A percentile compares a stretch with the other conserved stretches of the same genome.
Conservation (phyloP, 2,888 invertebrate genomes). For the Synanthedon formicaeformis region DNA sequence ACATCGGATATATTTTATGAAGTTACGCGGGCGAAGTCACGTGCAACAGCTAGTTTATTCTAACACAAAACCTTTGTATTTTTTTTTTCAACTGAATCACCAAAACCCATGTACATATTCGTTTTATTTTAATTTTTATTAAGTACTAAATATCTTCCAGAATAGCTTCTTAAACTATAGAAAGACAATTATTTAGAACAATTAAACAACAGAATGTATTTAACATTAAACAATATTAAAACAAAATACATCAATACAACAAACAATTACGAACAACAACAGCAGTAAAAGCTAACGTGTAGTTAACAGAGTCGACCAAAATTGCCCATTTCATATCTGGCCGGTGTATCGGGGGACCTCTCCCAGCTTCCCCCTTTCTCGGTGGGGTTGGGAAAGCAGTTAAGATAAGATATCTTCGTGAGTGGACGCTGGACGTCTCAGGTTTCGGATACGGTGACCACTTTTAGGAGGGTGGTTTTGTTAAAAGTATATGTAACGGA, state of each 20-base stretch:
- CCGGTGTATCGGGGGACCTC: constrained; percentile 23
- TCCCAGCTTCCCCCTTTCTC: constrained; percentile 8
- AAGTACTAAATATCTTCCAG: no score
- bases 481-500: neutral
- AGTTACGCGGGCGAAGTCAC: no score
- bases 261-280: constrained; percentile 23
- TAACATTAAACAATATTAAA: neutral
- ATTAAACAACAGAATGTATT: no score
- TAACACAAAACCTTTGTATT: no score
- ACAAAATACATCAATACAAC: neutral
- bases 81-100: no score
- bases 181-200: no score
- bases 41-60: no score
- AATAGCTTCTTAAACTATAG: no score
- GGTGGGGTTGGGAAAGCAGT: constrained; percentile 33
- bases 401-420: constrained; percentile 60
- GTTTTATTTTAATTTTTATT: no score
- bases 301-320: constrained; percentile 46
- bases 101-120: no score
- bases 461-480: neutral
- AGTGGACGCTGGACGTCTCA: constrained; percentile 45
- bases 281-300: constrained; percentile 31
- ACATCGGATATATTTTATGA: no score
- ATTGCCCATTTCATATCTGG: constrained; percentile 54
- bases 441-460: constrained; percentile 42